Base-by-base conservation (phyloP, 1,140 invertebrate genomes). In the Penaeus chinensis region DNA sequence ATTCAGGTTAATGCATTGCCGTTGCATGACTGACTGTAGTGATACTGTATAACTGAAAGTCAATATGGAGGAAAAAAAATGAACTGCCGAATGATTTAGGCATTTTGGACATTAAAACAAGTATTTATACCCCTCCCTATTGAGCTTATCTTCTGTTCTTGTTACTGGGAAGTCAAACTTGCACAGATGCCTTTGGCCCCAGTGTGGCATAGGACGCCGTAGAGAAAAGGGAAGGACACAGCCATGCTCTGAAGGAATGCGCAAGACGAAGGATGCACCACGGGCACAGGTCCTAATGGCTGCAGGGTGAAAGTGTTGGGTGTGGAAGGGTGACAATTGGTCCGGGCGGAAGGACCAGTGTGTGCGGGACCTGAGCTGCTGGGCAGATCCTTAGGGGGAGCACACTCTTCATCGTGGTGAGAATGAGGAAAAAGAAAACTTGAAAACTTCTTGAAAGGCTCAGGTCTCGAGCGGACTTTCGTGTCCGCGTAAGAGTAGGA, bases 341-440 rank as follows among this genome's bases (percentile, higher is more conserved):
- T 54, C 54, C 54, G 16, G 54, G 54, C 10, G 54, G 54, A 42
- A 82, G 81, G 81, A 42, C 81, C 65, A 65, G 63, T 47, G 54
- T 69, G 65, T 47, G 47, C 69, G 81, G 81, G 81, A 82, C 81
- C 81, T 82, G 81, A 82, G 63, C 69, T 69, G 81, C 69, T 82
- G 37, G 69, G 81, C 81, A 47, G 81, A 20, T 82, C 62, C 65
- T 82, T 32, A 82, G 63, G 81, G n/a, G 69, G 37, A 65, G 69
- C 62, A 37, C 24, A 22, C 27, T 74, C 71, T 74, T 74, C 42
- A 24, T 19, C 18, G 18, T 74, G 71, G 27, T 74, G 27, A 19
- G 71, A 32, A 74, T 54, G 7, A 54, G 54, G 54, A 54, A 54
- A 54, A 54, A 54, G 54, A 54, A 16, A 54, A 54, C 54, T 19